Evolutionary conservation across 2,888 invertebrate genomes (phyloP).

Genomic region (Erpobdella octoculata): DNA sequence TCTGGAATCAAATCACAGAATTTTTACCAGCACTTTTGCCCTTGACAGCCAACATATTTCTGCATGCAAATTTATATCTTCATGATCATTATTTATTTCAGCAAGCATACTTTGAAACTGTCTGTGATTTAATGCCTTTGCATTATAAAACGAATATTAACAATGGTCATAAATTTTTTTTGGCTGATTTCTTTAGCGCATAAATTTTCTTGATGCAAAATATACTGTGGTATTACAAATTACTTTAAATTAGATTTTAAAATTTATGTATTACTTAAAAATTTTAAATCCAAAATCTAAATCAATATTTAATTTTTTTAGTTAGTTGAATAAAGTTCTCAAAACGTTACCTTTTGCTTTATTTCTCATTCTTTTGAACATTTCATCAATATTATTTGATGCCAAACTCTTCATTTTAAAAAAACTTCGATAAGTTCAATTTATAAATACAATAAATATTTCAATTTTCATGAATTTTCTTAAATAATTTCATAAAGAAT

Average conservation of each 20-base stretch:
- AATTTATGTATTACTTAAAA: too few relatives aligned
- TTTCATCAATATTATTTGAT: too few relatives aligned
- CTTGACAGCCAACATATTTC: neutral
- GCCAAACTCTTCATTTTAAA: too few relatives aligned
- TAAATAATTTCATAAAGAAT: too few relatives aligned
- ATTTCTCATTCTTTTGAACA: too few relatives aligned
- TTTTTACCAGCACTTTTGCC: neutral
- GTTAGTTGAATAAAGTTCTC: too few relatives aligned
- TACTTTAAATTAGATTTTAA: neutral
- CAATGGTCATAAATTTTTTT: neutral
- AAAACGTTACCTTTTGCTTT: too few relatives aligned
- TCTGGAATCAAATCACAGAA: neutral
- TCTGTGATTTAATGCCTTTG: constrained; percentile 1
- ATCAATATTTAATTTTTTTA: too few relatives aligned
- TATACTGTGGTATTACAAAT: neutral
- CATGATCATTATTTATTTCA: neutral
- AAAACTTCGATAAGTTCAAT: too few relatives aligned
- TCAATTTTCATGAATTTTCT: too few relatives aligned
- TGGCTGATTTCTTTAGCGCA: neutral
- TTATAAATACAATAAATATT: too few relatives aligned
- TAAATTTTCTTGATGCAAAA: neutral
- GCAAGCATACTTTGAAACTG: constrained; percentile 1
- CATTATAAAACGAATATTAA: neutral
- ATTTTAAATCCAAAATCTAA: too few relatives aligned
- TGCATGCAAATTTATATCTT: neutral